Conservation (phyloP, 2,797 vertebrate genomes). For the Microhierax caerulescens region DNA sequence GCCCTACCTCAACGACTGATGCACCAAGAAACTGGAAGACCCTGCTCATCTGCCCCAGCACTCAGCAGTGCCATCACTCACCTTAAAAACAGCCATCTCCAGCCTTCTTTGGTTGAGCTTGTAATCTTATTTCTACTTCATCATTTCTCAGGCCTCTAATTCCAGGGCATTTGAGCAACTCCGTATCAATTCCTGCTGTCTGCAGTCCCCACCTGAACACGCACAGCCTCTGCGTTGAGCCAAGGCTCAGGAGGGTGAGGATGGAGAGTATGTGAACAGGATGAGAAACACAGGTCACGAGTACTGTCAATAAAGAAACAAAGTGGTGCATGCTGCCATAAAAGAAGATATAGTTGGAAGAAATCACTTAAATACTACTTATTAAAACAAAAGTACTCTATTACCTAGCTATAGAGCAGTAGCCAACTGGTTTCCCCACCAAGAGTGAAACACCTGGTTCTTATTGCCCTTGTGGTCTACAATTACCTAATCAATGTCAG, state of each 20-base stretch:
- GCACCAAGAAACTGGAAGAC: neutral
- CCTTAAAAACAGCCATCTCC: neutral
- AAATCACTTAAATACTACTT: fast-evolving
- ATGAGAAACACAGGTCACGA: fast-evolving
- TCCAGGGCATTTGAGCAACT: neutral
- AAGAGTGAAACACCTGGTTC: neutral
- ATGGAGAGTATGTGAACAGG: fast-evolving
- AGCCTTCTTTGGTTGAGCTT: neutral
- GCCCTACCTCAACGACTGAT: neutral
- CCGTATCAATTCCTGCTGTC: neutral
- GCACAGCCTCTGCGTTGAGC: fast-evolving
- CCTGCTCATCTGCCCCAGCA: neutral
- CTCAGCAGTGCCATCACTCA: neutral
- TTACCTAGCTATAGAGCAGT: neutral
- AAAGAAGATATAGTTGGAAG: neutral
- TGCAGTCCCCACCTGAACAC: neutral
- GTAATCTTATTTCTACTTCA: neutral
- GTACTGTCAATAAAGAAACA: fast-evolving
- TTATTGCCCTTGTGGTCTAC: neutral
- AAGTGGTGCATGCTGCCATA: fast-evolving
- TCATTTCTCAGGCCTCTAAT: neutral
- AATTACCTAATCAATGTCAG: neutral
- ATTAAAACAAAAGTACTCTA: neutral
- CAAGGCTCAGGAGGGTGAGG: neutral
- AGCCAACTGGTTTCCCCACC: fast-evolving